These are phyloP conservation scores for Melipona quadrifasciata DNA, from an alignment of 1,140 invertebrate species.

Conservation along the genomic window DNA sequence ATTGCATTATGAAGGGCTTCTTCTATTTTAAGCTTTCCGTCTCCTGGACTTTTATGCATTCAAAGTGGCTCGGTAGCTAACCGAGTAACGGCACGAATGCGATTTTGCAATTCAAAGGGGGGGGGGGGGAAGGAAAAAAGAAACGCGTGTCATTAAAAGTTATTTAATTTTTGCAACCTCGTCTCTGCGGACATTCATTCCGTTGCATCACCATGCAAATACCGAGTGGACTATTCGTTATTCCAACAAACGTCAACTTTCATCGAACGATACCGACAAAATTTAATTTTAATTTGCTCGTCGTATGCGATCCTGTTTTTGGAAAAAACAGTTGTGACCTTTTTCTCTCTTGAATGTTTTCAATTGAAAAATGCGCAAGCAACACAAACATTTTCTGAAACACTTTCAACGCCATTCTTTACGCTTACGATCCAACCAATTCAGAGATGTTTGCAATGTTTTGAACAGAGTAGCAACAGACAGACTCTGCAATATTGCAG, in stretches of 20 bases:
- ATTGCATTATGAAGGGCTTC: conserved; percentile 1
- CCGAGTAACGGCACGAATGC: neutral
- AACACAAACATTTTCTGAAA: no score
- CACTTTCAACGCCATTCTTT: no score
- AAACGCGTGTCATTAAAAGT: conserved; percentile 18
- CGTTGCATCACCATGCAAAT: no score
- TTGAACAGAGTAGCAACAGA: no score
- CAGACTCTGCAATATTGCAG: neutral
- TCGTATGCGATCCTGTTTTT: neutral
- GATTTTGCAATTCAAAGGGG: neutral
- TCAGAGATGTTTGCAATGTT: no score
- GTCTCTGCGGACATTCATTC: neutral
- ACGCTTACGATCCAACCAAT: no score
- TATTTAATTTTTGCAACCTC: conserved; percentile 9
- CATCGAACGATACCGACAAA: neutral
- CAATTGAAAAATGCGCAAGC: no score
- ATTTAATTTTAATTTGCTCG: neutral
- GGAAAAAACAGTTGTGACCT: no score
- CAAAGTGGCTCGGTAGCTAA: neutral
- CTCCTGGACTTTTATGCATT: neutral
- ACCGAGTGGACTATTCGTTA: neutral
- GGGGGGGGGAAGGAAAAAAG: no score
- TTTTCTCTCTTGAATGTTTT: no score
- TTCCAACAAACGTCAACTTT: no score
- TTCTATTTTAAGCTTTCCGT: neutral